These are phyloP conservation scores for Cyaniris semiargus DNA, from an alignment of 2,888 invertebrate genomes.

Conservation along the genomic window DNA sequence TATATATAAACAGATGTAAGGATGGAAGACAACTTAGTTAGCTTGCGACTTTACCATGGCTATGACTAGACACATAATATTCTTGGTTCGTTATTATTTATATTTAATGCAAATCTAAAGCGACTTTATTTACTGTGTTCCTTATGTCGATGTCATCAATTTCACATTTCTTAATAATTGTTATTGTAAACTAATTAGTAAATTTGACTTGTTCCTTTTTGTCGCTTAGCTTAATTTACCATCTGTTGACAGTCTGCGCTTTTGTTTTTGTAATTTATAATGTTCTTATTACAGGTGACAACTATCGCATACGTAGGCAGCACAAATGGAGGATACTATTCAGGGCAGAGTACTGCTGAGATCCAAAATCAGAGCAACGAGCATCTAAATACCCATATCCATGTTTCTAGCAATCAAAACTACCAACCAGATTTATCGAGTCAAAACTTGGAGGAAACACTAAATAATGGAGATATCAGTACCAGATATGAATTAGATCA, in stretches of 20 bases:
- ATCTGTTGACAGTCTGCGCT: background rate
- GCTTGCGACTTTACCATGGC: constrained; percentile 27
- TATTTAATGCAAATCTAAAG: background rate
- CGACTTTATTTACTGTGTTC: background rate
- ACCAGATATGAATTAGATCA: constrained; percentile 4
- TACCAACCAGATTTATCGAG: background rate
- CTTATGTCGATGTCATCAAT: background rate
- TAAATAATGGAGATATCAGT: background rate
- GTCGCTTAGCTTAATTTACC: background rate
- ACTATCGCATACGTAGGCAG: background rate
- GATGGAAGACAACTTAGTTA: background rate
- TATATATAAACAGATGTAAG: constrained; percentile 25
- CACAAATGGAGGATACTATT: background rate
- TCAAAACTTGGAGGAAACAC: background rate
- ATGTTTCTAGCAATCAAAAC: background rate
- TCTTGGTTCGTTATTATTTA: constrained; percentile 6
- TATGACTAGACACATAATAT: background rate
- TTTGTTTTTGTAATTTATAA: background rate
- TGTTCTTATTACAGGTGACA: background rate
- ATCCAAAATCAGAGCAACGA: background rate
- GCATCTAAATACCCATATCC: background rate
- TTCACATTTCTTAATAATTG: background rate
- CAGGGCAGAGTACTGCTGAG: background rate
- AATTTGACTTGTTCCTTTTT: background rate
- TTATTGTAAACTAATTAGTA: background rate